Conservation (phyloP, 2,113 vertebrate species). For the Panthera uncia region DNA sequence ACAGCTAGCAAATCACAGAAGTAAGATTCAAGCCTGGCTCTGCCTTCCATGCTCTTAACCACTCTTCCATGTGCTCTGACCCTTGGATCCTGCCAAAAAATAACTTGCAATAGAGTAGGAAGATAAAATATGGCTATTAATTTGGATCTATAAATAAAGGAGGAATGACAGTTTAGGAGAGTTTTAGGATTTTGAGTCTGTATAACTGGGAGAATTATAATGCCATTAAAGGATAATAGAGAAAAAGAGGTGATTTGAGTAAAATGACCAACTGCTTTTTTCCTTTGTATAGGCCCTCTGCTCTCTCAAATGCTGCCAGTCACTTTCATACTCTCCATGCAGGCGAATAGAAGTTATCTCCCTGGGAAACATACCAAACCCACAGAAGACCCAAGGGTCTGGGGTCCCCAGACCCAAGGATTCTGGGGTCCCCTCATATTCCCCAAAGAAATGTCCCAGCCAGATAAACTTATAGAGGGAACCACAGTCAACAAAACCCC, state of each 20-base stretch:
- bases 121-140: not conserved
- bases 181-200: not conserved
- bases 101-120: not conserved
- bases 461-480: not conserved
- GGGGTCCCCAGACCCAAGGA: not conserved
- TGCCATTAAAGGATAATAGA: not conserved
- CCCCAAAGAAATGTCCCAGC: not conserved
- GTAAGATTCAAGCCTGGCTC: not conserved
- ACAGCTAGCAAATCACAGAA: not conserved
- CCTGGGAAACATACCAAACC: not conserved
- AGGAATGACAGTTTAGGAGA: not conserved
- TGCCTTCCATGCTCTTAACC: not conserved
- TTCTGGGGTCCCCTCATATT: not conserved
- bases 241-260: not conserved
- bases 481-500: not conserved
- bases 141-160: not conserved
- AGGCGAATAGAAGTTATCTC: not conserved
- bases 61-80: not conserved
- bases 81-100: not conserved
- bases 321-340: not conserved
- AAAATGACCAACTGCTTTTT: not conserved
- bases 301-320: not conserved
- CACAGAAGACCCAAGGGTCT: not conserved
- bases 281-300: not conserved
- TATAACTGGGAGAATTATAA: not conserved